These are phyloP conservation scores for Oopsacas minuta DNA, from an alignment of 37 sponge, comb jelly and placozoan genomes.

Conservation along the genomic window DNA sequence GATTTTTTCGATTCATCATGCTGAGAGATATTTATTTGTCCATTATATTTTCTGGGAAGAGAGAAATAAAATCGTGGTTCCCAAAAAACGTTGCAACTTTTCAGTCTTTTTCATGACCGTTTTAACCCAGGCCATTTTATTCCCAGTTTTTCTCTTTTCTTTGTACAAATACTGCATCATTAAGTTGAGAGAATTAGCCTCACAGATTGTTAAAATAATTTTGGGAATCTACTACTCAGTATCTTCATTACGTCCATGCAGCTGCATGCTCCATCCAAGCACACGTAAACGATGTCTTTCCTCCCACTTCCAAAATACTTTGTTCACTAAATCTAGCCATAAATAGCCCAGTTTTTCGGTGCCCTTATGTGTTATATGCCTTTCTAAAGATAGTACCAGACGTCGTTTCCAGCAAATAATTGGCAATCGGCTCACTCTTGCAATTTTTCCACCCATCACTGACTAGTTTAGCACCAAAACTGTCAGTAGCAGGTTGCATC, in stretches of 20 bases:
- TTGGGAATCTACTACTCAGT: background rate
- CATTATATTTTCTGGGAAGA: background rate
- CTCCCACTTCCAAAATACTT: background rate
- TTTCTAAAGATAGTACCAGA: background rate
- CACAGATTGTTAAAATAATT: background rate
- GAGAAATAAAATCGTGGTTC: background rate
- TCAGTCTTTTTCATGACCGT: background rate
- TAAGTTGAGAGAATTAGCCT: background rate
- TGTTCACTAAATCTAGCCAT: background rate
- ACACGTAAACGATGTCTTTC: background rate
- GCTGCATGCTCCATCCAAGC: background rate
- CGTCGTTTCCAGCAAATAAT: background rate
- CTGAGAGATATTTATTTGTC: background rate
- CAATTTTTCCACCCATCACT: background rate
- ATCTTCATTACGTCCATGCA: background rate
- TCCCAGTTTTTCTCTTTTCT: background rate
- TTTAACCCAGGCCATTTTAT: background rate
- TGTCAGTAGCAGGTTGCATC: background rate
- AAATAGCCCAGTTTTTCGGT: background rate
- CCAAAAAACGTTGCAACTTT: background rate
- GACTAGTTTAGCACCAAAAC: background rate
- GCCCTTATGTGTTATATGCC: background rate
- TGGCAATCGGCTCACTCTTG: background rate
- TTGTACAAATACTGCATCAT: background rate
- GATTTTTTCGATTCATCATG: background rate